Base-by-base conservation (phyloP, 2,797 vertebrate genomes). In the Clamator glandarius region DNA sequence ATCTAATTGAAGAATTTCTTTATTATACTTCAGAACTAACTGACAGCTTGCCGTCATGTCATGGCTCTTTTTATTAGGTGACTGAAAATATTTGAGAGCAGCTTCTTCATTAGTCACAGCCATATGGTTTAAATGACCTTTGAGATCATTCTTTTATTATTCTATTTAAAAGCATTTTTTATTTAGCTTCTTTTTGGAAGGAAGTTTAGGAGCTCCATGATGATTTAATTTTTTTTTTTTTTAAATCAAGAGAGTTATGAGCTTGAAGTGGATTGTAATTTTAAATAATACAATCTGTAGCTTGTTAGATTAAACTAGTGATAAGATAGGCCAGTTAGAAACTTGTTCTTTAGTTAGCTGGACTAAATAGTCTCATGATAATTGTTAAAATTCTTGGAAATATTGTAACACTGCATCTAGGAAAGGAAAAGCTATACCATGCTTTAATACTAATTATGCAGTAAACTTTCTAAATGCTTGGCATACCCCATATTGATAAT, bases 1-100 rank as follows among this genome's bases (percentile, higher is more conserved):
- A 86, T 59, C 39, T 75, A 73, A 78, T 95, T 92, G 42, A 93
- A 78, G 28, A 85, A 81, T 91, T 94, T 89, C 58, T 62, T 69
- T 42, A 18, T 54, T 55, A 5, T 64, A 64, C 36, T 89, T 87
- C 29, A 55, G n/a, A 87, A 92, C 44, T 39, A 64, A 72, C 41
- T 68, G 66, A 31, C 42, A 83, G 28, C 8, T 91, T 91, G 84
- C 95, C 23, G 36, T 68, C 35, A 16, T 24, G 15, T 39, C 0
- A 2, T 69, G 73, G 70, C 73, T 86, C 72, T 46, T 93, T 94
- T 94, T 92, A 66, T 75, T 91, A 44, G 25, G 25, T 70, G 46
- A 77, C 41, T 46, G 42, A 72, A 92, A 70, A 68, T 3, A 66
- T 41, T 52, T 41, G 16, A 83, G 44, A 29, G 10, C 12, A 28